Conservation (phyloP, 1,140 invertebrate species). For the Drosophila ohnishii region DNA sequence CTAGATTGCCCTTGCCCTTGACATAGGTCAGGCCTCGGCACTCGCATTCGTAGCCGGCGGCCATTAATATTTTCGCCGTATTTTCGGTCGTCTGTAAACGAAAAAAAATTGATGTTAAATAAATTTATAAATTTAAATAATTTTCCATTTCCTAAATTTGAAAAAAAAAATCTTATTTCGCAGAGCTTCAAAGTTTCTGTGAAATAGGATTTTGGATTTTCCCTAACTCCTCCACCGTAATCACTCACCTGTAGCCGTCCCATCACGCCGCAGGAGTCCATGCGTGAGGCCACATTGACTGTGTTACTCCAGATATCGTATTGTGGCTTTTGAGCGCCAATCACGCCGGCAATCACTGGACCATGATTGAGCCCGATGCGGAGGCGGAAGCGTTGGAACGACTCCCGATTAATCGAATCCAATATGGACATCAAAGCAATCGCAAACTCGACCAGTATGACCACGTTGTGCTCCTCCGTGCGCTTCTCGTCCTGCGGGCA, state of each 20-base stretch:
- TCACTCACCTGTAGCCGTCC: constrained; percentile 90
- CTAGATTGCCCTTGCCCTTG: constrained; percentile 96
- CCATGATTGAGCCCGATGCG: constrained; percentile 97
- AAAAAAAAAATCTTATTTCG: background rate
- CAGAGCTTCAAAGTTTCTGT: background rate
- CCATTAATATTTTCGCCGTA: constrained; percentile 93
- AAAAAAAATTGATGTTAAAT: background rate
- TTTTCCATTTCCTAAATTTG: too few species aligned
- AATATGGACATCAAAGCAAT: constrained; percentile 95
- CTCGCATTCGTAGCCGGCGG: constrained; percentile 91
- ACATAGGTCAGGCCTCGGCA: constrained; percentile 95
- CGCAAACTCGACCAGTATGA: constrained; percentile 96
- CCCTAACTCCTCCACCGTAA: background rate
- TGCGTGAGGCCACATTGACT: constrained; percentile 97
- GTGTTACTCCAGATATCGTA: constrained; percentile 99
- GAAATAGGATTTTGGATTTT: background rate
- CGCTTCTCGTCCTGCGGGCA: constrained; percentile 86
- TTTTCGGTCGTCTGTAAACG: constrained; percentile 88
- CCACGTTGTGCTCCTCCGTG: constrained; percentile 93
- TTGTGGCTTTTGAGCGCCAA: constrained; percentile 98
- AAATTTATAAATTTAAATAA: background rate
- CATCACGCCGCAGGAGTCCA: constrained; percentile 97
- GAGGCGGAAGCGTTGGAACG: constrained; percentile 97
- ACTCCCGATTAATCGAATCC: constrained; percentile 97
- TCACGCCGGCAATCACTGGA: constrained; percentile 96